phyloP scores from a whole-genome alignment of 2,797 vertebrate species.

The Coendou prehensilis region DNA sequence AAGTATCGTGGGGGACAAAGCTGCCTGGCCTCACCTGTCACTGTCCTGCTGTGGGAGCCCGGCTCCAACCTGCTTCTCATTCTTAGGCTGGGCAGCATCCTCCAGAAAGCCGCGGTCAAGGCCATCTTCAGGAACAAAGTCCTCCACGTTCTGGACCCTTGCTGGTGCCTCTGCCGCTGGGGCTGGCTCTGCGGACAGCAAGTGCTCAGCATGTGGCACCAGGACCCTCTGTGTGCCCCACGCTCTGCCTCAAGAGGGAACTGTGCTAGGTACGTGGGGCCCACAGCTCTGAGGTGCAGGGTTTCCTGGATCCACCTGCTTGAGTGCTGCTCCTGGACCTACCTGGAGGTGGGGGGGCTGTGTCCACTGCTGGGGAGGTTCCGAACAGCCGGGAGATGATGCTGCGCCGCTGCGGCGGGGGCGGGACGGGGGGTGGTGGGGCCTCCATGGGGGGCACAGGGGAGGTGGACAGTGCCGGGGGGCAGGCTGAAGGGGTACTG shows the following conservation, averaged over 20 bases:
- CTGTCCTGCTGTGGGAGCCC: slow-evolving; percentile 88
- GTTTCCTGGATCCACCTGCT: too few relatives aligned
- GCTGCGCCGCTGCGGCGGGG: slow-evolving; percentile 90
- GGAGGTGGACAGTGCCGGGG: slow-evolving; percentile 85
- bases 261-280: background rate
- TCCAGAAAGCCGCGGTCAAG: slow-evolving; percentile 97
- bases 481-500: slow-evolving; percentile 78
- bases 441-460: background rate
- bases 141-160: slow-evolving; percentile 93
- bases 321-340: slow-evolving; percentile 47
- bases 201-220: background rate
- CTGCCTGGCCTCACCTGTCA: slow-evolving; percentile 91
- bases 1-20: background rate
- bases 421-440: background rate
- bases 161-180: slow-evolving; percentile 80
- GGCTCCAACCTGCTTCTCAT: slow-evolving; percentile 78
- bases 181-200: slow-evolving; percentile 50
- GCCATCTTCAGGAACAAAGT: slow-evolving; percentile 96
- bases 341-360: slow-evolving; percentile 89
- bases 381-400: slow-evolving; percentile 97
- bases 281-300: background rate
- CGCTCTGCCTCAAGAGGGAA: background rate
- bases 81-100: slow-evolving; percentile 88
- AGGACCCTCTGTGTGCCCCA: background rate
- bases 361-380: slow-evolving; percentile 87